Conservation (phyloP, 2,113 vertebrate species). For the Leucoraja erinaceus region DNA sequence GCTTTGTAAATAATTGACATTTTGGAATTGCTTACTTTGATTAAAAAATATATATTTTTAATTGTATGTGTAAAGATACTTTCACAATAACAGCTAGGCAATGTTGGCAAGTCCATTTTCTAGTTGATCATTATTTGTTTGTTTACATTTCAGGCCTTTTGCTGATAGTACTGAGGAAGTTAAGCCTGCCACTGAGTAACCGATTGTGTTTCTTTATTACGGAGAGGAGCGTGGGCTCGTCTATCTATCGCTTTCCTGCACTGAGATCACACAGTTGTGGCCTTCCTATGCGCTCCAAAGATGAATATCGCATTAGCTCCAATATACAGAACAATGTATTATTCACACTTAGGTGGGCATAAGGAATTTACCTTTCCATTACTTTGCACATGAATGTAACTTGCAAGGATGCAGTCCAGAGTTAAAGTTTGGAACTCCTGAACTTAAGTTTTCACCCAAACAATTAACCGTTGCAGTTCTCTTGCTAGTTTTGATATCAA, state of each 20-base stretch:
- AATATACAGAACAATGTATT: neutral
- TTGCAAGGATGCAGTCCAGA: neutral
- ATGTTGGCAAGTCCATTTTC: neutral
- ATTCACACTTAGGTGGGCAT: neutral
- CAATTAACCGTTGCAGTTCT: neutral
- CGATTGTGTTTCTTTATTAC: neutral
- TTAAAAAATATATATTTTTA: neutral
- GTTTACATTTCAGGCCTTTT: slow-evolving; percentile 21
- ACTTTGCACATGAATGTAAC: neutral
- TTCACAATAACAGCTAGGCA: neutral
- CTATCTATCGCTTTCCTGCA: slow-evolving; percentile 22
- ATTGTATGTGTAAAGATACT: neutral
- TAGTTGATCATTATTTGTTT: neutral
- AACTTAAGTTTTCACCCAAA: neutral
- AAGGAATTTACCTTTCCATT: slow-evolving; percentile 9
- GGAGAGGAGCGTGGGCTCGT: neutral
- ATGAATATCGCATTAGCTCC: slow-evolving; percentile 25
- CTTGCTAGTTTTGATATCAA: neutral
- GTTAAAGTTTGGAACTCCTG: neutral
- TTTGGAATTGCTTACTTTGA: neutral
- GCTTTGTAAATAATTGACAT: neutral
- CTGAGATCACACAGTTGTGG: slow-evolving; percentile 29
- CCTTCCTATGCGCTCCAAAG: slow-evolving; percentile 28
- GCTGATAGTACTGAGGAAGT: slow-evolving; percentile 33
- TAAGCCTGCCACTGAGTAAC: slow-evolving; percentile 22